Conservation (phyloP, 2,113 vertebrate species). For the Mormyrus lacerda region DNA sequence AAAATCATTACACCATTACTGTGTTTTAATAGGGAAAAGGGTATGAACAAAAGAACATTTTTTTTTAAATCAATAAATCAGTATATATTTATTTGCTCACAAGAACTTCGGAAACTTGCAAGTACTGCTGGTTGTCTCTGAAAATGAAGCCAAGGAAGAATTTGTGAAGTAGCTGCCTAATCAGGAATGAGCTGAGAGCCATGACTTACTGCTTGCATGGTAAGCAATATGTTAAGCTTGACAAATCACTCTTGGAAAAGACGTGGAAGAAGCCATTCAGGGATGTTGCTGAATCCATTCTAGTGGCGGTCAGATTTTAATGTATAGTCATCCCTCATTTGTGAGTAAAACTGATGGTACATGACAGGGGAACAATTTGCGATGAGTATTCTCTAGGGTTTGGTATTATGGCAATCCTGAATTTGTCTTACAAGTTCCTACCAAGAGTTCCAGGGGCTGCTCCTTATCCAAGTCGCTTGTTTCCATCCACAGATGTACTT, state of each 20-base stretch:
- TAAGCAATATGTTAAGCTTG: neutral
- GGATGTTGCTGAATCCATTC: neutral
- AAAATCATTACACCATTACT: neutral
- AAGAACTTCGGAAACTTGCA: neutral
- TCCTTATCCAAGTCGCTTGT: neutral
- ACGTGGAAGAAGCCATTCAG: neutral
- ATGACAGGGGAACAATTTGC: neutral
- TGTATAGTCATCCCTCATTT: neutral
- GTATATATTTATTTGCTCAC: neutral
- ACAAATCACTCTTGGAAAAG: neutral
- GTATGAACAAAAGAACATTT: neutral
- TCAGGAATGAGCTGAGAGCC: neutral
- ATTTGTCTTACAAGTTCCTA: neutral
- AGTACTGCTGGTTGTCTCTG: neutral
- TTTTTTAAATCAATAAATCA: neutral
- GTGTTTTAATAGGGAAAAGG: neutral
- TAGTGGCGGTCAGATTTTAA: neutral
- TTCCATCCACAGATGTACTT: neutral
- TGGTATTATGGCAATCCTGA: neutral
- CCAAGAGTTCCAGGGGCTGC: neutral
- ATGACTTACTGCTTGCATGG: neutral
- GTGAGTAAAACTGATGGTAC: neutral
- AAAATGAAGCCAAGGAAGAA: neutral
- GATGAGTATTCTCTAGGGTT: neutral
- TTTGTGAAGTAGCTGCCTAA: neutral